Conservation (phyloP, 2,113 vertebrate species). For the Perca schrenkii region DNA sequence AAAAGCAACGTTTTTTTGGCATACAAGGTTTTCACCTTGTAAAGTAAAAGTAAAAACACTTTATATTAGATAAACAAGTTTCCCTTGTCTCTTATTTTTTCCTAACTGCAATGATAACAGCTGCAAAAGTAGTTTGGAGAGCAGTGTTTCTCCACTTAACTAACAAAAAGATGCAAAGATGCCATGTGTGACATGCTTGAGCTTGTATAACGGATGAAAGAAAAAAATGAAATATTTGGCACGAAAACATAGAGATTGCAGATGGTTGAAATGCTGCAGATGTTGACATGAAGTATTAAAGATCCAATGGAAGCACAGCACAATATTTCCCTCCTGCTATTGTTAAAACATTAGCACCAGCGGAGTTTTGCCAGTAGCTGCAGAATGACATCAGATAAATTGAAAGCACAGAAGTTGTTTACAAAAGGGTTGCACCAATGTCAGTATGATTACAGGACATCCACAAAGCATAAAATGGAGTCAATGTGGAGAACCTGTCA, state of each 20-base stretch:
- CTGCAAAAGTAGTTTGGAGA: neutral
- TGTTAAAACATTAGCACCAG: conserved; percentile 36
- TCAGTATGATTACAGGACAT: conserved; percentile 51
- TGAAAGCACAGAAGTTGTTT: conserved; percentile 43
- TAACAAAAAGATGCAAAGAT: neutral
- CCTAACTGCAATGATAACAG: conserved; percentile 4
- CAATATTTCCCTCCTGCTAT: conserved; percentile 7
- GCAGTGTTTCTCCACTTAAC: neutral
- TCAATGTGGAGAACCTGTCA: conserved; percentile 46
- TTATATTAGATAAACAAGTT: neutral
- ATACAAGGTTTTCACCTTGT: no score
- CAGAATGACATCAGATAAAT: conserved; percentile 37
- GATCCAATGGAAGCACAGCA: conserved; percentile 3
- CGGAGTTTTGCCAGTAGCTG: conserved; percentile 1
- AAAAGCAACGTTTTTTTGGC: no score
- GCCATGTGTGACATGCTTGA: neutral
- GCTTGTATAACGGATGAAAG: neutral
- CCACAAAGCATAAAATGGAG: conserved; percentile 55
- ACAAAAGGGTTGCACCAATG: conserved; percentile 30
- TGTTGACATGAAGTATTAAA: conserved; percentile 39
- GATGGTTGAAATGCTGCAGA: conserved; percentile 40
- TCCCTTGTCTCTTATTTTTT: neutral
- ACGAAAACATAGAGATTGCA: conserved; percentile 20
- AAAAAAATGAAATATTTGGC: conserved; percentile 25
- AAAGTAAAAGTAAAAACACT: neutral